Conservation (phyloP, 2,113 vertebrate genomes). For the Peromyscus polionotus region DNA sequence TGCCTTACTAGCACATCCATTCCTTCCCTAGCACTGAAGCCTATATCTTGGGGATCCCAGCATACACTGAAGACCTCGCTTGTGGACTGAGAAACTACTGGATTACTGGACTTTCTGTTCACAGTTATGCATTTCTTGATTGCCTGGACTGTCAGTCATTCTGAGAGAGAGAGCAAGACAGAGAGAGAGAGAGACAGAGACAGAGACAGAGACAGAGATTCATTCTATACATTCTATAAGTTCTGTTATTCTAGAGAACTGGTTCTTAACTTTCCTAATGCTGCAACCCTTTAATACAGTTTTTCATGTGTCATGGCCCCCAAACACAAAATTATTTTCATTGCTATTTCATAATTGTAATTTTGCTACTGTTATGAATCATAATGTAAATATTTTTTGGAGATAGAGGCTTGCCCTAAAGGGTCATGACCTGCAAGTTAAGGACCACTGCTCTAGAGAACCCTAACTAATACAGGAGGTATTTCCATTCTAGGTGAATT, state of each 20-base stretch:
- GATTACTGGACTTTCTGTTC: not conserved
- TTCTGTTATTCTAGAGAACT: not conserved
- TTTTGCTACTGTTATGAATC: not conserved
- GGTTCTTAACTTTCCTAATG: not conserved
- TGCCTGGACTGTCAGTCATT: not conserved
- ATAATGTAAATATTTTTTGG: not conserved
- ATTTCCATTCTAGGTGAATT: not conserved
- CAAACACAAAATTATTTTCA: not conserved
- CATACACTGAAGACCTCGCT: not conserved
- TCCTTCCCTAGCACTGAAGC: not conserved
- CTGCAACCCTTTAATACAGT: not conserved
- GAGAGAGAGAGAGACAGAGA: too few relatives aligned
- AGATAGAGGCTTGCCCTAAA: not conserved
- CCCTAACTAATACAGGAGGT: not conserved
- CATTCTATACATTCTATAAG: too few relatives aligned
- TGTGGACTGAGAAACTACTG: not conserved
- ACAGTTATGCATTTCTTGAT: not conserved
- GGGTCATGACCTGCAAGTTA: not conserved
- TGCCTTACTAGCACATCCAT: not conserved
- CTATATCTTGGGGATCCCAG: not conserved
- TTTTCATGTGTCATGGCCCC: not conserved
- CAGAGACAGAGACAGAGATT: too few relatives aligned
- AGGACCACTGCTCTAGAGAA: not conserved
- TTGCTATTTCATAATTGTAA: not conserved
- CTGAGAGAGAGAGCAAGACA: not conserved